Conservation (phyloP, 2,888 invertebrate species). For the Nephrotoma flavescens region DNA sequence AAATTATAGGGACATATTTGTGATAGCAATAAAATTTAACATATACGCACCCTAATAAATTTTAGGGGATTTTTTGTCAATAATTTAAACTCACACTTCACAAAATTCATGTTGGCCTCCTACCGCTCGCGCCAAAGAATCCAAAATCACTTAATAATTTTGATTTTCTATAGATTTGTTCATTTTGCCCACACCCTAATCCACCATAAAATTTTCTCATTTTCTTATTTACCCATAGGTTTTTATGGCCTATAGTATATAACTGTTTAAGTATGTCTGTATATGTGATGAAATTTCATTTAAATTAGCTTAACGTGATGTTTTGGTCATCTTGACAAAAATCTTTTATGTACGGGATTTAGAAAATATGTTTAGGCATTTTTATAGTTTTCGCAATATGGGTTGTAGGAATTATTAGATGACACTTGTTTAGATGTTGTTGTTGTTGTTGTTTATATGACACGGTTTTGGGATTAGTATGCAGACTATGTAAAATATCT, state of each 20-base stretch:
- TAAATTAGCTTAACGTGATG: not conserved
- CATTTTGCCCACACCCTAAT: not conserved
- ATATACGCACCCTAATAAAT: not conserved
- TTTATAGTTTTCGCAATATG: not conserved
- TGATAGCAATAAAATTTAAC: not conserved
- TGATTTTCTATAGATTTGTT: not conserved
- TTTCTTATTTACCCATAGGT: not conserved
- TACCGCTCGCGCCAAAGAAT: not conserved
- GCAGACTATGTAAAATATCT: no score
- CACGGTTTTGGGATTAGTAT: no score
- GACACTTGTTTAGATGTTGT: no score
- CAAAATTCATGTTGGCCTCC: not conserved
- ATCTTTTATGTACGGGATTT: not conserved
- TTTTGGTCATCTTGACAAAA: not conserved
- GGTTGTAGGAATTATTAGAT: not conserved
- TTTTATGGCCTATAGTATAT: not conserved
- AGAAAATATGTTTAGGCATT: not conserved
- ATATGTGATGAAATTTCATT: not conserved
- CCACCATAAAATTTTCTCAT: not conserved
- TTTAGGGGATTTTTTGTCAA: not conserved
- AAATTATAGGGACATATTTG: not conserved
- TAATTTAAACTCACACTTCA: not conserved
- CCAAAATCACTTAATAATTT: not conserved
- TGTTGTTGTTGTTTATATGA: no score
- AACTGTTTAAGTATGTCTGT: not conserved